phyloP scores from a whole-genome alignment of 2,113 vertebrate genomes.

The Otocyon megalotis region DNA sequence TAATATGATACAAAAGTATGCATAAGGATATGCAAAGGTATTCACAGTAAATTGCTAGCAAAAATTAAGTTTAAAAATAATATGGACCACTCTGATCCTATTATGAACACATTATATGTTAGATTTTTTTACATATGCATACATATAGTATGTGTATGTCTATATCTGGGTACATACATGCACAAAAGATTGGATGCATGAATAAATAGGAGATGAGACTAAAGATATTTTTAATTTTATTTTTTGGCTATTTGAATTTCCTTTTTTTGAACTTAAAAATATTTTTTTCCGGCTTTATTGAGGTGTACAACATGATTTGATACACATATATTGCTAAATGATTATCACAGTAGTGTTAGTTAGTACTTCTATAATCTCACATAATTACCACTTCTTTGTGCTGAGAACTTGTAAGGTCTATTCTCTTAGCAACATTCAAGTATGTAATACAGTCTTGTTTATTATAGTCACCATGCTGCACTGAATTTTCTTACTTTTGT shows the following conservation, averaged over 20 bases:
- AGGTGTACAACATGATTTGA: background rate
- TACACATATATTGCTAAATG: background rate
- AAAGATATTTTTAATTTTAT: background rate
- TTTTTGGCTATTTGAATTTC: background rate
- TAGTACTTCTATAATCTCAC: background rate
- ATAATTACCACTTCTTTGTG: background rate
- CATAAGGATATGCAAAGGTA: background rate
- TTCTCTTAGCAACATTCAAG: background rate
- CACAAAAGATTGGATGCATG: background rate
- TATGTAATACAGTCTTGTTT: background rate
- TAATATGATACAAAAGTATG: background rate
- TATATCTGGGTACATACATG: background rate
- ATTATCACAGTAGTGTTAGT: background rate
- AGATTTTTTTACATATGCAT: background rate
- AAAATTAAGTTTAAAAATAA: background rate
- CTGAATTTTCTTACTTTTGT: constrained; percentile 20
- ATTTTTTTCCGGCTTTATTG: background rate
- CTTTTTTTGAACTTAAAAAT: background rate
- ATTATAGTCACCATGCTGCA: background rate
- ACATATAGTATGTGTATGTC: background rate
- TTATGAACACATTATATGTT: background rate
- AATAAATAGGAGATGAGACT: background rate
- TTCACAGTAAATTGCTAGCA: background rate
- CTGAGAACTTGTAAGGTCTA: background rate
- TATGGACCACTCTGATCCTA: background rate